Evolutionary conservation across 92 coral and sea anemone genomes (phyloP), one percentile per base, ranked within the genome.

Genomic region (Siderastrea radians): DNA sequence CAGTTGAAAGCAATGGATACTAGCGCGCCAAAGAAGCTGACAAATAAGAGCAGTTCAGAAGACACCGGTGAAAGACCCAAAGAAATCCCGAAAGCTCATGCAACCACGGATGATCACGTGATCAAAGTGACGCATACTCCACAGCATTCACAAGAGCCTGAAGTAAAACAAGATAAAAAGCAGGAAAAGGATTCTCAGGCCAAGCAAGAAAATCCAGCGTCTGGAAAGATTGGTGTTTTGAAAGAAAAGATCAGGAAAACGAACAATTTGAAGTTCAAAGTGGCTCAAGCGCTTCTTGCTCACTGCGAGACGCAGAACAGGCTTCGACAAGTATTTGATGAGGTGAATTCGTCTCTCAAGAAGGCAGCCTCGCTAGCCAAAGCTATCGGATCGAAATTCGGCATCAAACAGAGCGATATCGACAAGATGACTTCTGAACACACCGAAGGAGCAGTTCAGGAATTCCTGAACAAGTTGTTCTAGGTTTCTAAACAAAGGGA

Each of bases 301-400:
- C 98, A 95, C 15, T 95, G 98, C 16, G 96, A 91, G 68, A 95
- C 98, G 17, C 95, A 95, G 71, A 92, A 96, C 90, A 82, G 90
- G 68, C 94, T 96, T 15, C 88, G 94, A 63, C 85, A 89, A 61
- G 88, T 97, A 72, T 93, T 96, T 59, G 90, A 84, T 12, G 90
- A 92, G 8, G 96, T 96, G 1, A 97, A 97, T 60, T 78, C 91
- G 15, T 96, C 99, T 0, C 80, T 97, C 60, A 92, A 81, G 82
- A 93, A 93, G 60, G 98, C 98, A 2, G 86, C 93, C 6, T 54
- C 43, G 17, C 97, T 97, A 53, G 98, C 98, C 6, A 90, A 87
- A 54, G 96, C 93, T 48, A 94, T 97, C 38, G 99, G 99, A 63
- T 64, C 72, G 59, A 94, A 96, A 66, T 96, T 93, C 69, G 99